Evolutionary conservation across 2,797 vertebrate species (phyloP).

Genomic region (Takifugu ocellatus): DNA sequence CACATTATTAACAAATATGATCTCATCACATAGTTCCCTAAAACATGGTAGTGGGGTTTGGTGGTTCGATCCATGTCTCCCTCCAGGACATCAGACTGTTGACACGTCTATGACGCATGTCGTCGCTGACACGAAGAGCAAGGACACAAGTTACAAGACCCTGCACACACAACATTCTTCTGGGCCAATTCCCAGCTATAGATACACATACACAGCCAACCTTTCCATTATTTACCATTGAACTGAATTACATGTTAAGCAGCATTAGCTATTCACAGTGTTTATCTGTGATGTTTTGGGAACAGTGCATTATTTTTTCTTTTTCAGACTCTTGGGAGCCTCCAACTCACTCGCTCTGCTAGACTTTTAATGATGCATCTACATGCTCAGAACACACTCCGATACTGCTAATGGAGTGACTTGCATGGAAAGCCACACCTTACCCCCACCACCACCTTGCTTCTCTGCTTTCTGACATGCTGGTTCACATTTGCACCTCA

Average conservation of each 20-base stretch:
- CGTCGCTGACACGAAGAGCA: conserved; percentile 3
- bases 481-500: conserved; percentile 25
- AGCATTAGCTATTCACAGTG: conserved; percentile 61
- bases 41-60: no score
- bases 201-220: conserved; percentile 38
- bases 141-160: conserved; percentile 24
- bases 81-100: background rate
- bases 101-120: conserved; percentile 9
- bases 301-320: conserved; percentile 69
- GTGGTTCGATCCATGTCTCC: no score
- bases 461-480: conserved; percentile 17
- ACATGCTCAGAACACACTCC: conserved; percentile 70
- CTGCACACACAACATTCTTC: conserved; percentile 26
- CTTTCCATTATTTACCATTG: conserved; percentile 47
- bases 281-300: conserved; percentile 72
- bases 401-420: conserved; percentile 69
- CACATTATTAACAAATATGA: no score
- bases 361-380: conserved; percentile 70
- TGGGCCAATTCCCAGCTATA: conserved; percentile 27
- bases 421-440: conserved; percentile 71
- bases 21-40: no score
- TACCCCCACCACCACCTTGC: conserved; percentile 7
- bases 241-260: conserved; percentile 52
- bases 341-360: conserved; percentile 61
- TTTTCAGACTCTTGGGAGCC: conserved; percentile 68